Base-by-base conservation (phyloP, 2,797 vertebrate genomes). In the Peromyscus attwateri region DNA sequence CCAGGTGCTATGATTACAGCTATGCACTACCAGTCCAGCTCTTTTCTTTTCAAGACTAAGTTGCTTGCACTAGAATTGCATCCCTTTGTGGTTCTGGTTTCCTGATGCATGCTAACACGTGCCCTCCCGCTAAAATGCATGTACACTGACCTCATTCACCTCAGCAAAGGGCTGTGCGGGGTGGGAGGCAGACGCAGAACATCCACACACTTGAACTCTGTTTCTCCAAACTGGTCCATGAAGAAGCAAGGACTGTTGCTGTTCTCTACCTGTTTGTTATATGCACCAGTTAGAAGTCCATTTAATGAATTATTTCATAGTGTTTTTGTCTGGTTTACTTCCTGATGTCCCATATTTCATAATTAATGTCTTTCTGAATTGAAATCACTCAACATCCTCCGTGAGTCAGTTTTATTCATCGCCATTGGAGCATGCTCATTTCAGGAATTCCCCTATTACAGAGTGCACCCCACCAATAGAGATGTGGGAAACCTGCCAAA, bases 81-180 rank as follows among this genome's bases (percentile, higher is more conserved):
- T 46, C 76, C 70, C 21, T 85, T 37, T 71, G 84, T 71, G 93
- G 52, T 55, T 88, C 87, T 96, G 87, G 73, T 77, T 96, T 96
- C 64, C n/a, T 73, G 40, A 27, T 76, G 66, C 75, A 1, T 75
- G 11, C 27, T 70, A 49, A 60, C 17, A 0, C 9, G 46, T 62
- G 40, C 70, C 83, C 27, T 71, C 40, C 46, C 49, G 73, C 52
- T 16, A 23, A 57, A 19, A 21, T 34, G 68, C 19, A 3, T 70
- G 11, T 46, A 37, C 64, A 62, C 57, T 55, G 89, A 73, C 60
- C 52, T 80, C 46, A 37, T 55, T 80, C 68, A 7, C 71, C 87
- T 60, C 76, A 83, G 70, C 68, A 76, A 85, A 46, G 70, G 29
- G 77, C n/a, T 92, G 27, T 89, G 19, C 82, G 13, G 7, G 12